Evolutionary conservation across 2,888 invertebrate genomes (phyloP).

Genomic region (Reticulitermes lucifugus): DNA sequence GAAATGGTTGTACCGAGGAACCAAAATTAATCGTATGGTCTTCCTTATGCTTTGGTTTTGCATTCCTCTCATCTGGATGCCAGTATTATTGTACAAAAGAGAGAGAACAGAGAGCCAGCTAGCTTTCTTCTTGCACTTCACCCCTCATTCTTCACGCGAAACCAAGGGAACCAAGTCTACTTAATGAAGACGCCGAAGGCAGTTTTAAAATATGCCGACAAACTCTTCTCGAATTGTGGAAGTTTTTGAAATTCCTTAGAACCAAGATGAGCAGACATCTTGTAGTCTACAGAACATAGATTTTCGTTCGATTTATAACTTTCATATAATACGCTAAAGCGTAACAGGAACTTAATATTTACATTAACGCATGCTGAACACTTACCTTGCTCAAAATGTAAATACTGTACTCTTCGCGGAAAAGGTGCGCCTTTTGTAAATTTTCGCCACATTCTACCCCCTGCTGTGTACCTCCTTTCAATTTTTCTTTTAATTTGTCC

Average conservation of each 20-base stretch:
- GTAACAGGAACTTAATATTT: no score
- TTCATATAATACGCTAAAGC: no score
- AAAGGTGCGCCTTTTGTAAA: no score
- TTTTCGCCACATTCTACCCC: no score
- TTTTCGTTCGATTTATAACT: no score
- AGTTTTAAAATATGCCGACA: slow-evolving; percentile 33
- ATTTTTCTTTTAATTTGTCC: no score
- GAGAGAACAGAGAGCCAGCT: neutral
- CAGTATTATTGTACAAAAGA: slow-evolving; percentile 16
- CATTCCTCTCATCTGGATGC: slow-evolving; percentile 1
- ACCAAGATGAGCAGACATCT: slow-evolving; percentile 1
- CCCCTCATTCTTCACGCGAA: slow-evolving; percentile 19
- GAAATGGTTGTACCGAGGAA: neutral
- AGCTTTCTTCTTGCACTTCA: slow-evolving; percentile 3
- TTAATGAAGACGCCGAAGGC: slow-evolving; percentile 34
- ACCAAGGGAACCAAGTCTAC: slow-evolving; percentile 24
- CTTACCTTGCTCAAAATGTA: no score
- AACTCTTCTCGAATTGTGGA: slow-evolving; percentile 11
- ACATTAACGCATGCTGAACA: no score
- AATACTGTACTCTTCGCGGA: no score
- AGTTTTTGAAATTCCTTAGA: slow-evolving; percentile 25
- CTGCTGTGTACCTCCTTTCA: no score
- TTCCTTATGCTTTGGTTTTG: neutral
- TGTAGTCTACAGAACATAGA: neutral
- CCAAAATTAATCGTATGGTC: neutral